phyloP scores from a whole-genome alignment of 2,797 vertebrate genomes.

The Poecile montanus region DNA sequence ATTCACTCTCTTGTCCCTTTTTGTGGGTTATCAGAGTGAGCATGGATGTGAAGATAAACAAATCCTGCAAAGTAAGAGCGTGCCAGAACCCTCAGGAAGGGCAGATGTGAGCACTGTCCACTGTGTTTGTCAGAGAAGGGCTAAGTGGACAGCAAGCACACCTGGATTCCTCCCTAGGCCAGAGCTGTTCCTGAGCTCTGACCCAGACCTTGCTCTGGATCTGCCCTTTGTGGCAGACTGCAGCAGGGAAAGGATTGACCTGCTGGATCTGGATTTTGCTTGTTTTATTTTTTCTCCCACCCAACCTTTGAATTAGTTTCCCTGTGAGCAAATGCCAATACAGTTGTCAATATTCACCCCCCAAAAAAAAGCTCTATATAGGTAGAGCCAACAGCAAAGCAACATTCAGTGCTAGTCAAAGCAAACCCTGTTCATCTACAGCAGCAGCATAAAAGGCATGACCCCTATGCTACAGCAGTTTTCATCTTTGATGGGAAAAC shows the following conservation, averaged over 20 bases:
- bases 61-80: neutral
- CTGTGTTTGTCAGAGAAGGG: neutral
- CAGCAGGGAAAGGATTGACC: neutral
- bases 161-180: neutral
- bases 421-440: neutral
- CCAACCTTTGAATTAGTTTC: neutral
- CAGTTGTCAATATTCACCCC: neutral
- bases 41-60: neutral
- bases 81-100: neutral
- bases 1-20: neutral
- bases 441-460: constrained; percentile 25
- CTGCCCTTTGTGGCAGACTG: neutral
- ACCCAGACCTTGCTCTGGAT: neutral
- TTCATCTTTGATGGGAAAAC: constrained; percentile 38
- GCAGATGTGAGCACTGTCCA: neutral
- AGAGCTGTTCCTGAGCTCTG: neutral
- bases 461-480: neutral
- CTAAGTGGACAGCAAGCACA: neutral
- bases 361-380: neutral
- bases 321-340: neutral
- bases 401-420: neutral
- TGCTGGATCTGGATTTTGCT: neutral
- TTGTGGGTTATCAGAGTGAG: neutral
- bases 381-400: constrained; percentile 5
- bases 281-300: neutral